These are phyloP conservation scores for Xiphorhynchus erythropygius DNA, from an alignment of 2,797 vertebrate genomes.

Conservation along the genomic window DNA sequence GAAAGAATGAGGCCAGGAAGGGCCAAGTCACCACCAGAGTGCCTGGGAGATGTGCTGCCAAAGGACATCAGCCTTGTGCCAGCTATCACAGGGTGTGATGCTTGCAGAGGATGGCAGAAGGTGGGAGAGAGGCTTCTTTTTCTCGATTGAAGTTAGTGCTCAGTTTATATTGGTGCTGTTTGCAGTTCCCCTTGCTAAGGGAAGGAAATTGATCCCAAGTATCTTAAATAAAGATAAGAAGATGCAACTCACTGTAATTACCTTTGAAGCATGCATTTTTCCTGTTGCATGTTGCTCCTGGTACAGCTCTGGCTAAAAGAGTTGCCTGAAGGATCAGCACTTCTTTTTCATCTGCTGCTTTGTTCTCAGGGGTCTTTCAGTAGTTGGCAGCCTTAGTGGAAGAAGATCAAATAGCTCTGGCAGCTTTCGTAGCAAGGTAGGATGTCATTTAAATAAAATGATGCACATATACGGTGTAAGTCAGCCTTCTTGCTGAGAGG, in stretches of 20 bases:
- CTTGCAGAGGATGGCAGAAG: neutral
- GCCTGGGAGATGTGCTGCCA: accelerated
- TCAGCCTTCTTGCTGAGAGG: neutral
- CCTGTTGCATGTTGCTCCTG: neutral
- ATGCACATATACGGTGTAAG: neutral
- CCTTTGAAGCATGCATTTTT: neutral
- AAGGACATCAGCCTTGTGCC: accelerated
- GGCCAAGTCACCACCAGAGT: accelerated
- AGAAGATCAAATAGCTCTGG: constrained; percentile 25
- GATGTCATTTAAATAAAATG: constrained; percentile 42
- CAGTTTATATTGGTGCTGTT: neutral
- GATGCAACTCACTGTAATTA: neutral
- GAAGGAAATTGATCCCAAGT: neutral
- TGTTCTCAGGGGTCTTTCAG: neutral
- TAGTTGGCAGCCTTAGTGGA: neutral
- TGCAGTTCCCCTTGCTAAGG: neutral
- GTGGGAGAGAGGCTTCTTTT: neutral
- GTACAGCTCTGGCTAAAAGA: neutral
- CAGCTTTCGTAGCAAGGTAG: constrained; percentile 23
- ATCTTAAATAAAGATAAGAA: neutral
- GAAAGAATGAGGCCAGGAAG: neutral
- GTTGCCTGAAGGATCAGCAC: constrained; percentile 6
- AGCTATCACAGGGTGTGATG: neutral
- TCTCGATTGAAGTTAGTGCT: neutral
- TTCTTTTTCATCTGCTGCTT: constrained; percentile 49